A percentile compares a stretch with the other conserved stretches of the same genome.
These are phyloP conservation scores for Stenichneumon culpator DNA, from an alignment of 2,888 invertebrate genomes.

Conservation along the genomic window DNA sequence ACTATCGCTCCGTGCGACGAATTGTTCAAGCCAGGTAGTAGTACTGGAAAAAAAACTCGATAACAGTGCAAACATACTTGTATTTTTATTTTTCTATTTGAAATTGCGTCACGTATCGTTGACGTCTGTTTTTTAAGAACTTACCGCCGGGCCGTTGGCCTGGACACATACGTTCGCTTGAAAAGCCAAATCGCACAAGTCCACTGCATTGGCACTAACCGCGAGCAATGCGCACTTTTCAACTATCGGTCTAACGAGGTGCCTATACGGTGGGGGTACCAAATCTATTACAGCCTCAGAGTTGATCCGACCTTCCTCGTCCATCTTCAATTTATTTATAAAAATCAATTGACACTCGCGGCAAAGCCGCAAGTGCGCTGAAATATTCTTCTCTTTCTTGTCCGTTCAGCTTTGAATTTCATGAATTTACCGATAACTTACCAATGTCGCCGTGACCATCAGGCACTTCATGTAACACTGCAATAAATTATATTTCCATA, in stretches of 20 bases:
- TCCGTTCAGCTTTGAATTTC: background rate
- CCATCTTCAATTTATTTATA: conserved; percentile 76
- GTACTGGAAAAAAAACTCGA: conserved; percentile 29
- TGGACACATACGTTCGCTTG: conserved; percentile 81
- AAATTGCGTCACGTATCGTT: background rate
- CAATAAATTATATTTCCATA: conserved; percentile 53
- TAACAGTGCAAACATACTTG: background rate
- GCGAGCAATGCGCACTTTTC: too few species aligned
- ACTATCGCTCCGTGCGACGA: background rate
- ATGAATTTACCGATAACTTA: conserved; percentile 68
- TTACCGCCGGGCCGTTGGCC: conserved; percentile 72
- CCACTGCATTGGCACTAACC: too few species aligned
- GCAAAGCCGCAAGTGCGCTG: conserved; percentile 42
- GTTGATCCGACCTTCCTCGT: conserved; percentile 84
- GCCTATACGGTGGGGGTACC: conserved; percentile 81
- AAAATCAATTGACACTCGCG: background rate
- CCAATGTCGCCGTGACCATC: conserved; percentile 78
- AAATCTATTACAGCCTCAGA: conserved; percentile 83
- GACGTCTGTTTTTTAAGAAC: background rate
- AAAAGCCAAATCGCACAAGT: conserved; percentile 81
- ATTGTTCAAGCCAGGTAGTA: conserved; percentile 48
- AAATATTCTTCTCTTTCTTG: background rate
- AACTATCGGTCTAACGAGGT: conserved; percentile 74
- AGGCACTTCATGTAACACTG: conserved; percentile 83
- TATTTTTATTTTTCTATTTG: background rate